phyloP scores from a whole-genome alignment of 2,113 vertebrate genomes.

The Nothocercus nigrocapillus region DNA sequence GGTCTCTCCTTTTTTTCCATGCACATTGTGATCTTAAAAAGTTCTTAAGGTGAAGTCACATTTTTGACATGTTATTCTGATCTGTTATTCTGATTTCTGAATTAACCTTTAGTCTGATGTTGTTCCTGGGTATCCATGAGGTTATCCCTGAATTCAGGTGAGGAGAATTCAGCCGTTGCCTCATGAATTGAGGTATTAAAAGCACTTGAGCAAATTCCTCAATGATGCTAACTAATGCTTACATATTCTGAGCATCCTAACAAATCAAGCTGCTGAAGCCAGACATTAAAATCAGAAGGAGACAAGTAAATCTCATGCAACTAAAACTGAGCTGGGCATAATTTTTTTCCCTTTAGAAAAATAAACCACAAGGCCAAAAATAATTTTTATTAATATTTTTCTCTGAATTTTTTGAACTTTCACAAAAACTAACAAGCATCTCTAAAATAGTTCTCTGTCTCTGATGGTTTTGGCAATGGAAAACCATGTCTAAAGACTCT shows the following conservation, averaged over 20 bases:
- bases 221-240: accelerated
- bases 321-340: background rate
- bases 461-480: background rate
- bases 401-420: background rate
- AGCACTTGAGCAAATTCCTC: background rate
- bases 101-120: background rate
- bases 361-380: background rate
- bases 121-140: background rate
- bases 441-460: background rate
- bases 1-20: background rate
- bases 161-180: background rate
- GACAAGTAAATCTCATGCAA: too few relatives aligned
- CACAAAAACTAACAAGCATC: background rate
- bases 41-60: background rate
- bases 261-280: background rate
- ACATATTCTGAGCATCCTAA: background rate
- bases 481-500: background rate
- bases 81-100: background rate
- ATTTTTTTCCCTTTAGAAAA: background rate
- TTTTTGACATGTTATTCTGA: background rate
- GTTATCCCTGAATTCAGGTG: background rate
- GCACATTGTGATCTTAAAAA: background rate
- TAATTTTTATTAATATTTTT: background rate
- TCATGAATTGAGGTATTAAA: background rate
- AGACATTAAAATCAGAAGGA: background rate